These are phyloP conservation scores for Argyresthia goedartella DNA, from an alignment of 2,888 invertebrate species.

Conservation along the genomic window DNA sequence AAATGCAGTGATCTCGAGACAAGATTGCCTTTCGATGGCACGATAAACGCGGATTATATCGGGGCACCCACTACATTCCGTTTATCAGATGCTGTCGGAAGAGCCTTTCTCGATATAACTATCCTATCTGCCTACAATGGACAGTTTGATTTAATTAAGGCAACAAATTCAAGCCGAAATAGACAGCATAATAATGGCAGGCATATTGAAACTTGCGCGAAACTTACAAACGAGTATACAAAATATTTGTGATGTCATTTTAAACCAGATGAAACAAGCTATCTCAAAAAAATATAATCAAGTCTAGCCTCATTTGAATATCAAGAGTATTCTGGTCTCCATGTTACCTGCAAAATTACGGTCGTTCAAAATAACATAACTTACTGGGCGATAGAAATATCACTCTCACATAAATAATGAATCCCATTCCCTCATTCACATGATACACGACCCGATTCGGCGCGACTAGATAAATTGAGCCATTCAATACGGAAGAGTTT, in stretches of 20 bases:
- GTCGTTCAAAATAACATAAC: neutral
- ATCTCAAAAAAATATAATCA: no score
- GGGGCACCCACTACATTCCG: neutral
- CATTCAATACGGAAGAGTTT: constrained; percentile 1
- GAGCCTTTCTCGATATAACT: neutral
- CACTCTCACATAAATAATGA: neutral
- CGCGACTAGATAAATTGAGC: constrained; percentile 1
- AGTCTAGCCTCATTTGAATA: no score
- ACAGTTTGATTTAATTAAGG: neutral
- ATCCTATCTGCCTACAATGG: neutral
- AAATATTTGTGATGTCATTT: no score
- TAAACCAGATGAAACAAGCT: no score
- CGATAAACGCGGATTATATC: neutral
- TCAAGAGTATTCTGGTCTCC: no score
- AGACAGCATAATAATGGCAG: no score
- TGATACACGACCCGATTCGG: neutral
- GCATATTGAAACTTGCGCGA: no score
- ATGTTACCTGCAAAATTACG: no score
- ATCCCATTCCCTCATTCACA: neutral
- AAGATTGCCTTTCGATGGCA: neutral
- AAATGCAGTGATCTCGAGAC: neutral
- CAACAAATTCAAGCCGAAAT: neutral
- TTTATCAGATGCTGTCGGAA: neutral
- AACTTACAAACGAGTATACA: no score
- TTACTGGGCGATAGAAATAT: no score